phyloP scores from a whole-genome alignment of 92 coral and sea anemone genomes.

The Siderastrea radians region DNA sequence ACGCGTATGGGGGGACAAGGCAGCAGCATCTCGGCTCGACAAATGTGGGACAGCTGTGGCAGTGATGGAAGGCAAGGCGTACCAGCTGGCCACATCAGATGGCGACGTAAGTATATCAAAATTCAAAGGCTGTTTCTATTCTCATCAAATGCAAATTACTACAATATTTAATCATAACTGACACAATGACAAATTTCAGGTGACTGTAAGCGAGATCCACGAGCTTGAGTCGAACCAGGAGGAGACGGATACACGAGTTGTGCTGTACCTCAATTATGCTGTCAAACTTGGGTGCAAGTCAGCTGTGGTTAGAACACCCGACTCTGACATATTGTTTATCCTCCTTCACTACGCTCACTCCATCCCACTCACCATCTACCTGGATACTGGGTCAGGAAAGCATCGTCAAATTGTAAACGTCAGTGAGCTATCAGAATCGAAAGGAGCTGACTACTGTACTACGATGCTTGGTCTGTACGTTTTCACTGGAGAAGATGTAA shows the following conservation, averaged over 20 bases:
- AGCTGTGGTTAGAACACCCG: conserved; percentile 71
- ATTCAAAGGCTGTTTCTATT: neutral
- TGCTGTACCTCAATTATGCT: conserved; percentile 53
- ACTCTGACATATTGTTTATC: conserved; percentile 69
- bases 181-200: conserved; percentile 23
- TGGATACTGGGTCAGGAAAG: conserved; percentile 65
- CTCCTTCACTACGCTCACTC: conserved; percentile 72
- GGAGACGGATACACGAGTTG: too few species aligned
- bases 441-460: conserved; percentile 61
- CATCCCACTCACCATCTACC: conserved; percentile 56
- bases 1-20: conserved; percentile 40
- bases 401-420: conserved; percentile 64
- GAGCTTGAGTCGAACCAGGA: conserved; percentile 68
- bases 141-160: neutral
- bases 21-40: conserved; percentile 16
- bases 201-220: conserved; percentile 23
- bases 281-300: conserved; percentile 56
- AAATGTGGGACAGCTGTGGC: conserved; percentile 44
- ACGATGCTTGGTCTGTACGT: conserved; percentile 63
- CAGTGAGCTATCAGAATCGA: conserved; percentile 38
- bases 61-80: conserved; percentile 47
- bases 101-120: conserved; percentile 41
- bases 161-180: conserved; percentile 16
- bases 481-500: conserved; percentile 72
- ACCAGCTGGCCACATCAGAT: neutral